Conservation (phyloP, 2,888 invertebrate species). For the Plusia festucae region DNA sequence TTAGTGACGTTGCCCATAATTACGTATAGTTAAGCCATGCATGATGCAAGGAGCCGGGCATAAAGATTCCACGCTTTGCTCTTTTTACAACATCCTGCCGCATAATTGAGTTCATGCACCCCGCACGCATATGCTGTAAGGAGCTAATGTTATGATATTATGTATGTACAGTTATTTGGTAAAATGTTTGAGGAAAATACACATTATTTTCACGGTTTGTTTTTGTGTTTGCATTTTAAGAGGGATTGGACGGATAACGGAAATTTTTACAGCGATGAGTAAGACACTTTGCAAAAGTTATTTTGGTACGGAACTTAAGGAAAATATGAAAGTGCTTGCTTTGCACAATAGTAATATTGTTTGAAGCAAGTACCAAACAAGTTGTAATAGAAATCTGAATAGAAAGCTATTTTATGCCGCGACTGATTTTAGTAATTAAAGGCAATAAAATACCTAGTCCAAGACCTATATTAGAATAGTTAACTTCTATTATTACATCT, state of each 20-base stretch:
- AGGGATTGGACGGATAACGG: background rate
- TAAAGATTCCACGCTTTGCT: slow-evolving; percentile 37
- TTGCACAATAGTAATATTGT: background rate
- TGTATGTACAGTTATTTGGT: background rate
- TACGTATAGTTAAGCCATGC: slow-evolving; percentile 32
- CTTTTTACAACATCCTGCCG: slow-evolving; percentile 54
- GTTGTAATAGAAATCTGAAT: background rate
- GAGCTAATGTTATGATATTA: slow-evolving; percentile 13
- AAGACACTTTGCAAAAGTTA: too few relatives aligned
- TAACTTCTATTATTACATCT: background rate
- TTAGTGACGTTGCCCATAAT: slow-evolving; percentile 42
- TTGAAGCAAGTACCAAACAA: background rate
- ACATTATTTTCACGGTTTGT: background rate
- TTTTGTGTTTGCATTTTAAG: background rate
- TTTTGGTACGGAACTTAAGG: too few relatives aligned
- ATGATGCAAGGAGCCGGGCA: slow-evolving; percentile 27
- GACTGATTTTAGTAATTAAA: background rate
- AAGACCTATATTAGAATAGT: background rate
- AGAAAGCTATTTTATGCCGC: background rate
- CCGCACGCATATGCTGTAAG: slow-evolving; percentile 26
- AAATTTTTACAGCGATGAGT: background rate
- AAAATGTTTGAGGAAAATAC: slow-evolving; percentile 8
- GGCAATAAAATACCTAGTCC: background rate
- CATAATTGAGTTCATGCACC: slow-evolving; percentile 58
- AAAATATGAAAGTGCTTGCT: background rate